These are phyloP conservation scores for Brotula barbata DNA, from an alignment of 2,797 vertebrate species.

Conservation along the genomic window DNA sequence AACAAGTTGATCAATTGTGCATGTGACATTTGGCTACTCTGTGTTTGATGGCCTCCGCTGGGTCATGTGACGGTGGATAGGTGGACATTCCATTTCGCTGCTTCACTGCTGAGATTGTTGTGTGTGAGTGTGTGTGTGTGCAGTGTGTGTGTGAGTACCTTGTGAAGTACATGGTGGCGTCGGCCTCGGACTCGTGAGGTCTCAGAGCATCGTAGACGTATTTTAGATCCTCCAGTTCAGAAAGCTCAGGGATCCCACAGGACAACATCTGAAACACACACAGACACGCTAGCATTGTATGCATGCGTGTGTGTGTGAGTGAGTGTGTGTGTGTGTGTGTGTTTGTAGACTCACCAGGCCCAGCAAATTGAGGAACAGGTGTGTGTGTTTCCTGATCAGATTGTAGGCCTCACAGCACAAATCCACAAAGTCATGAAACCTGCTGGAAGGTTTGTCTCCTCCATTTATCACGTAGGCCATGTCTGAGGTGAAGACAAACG, in stretches of 20 bases:
- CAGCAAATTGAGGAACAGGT: slow-evolving; percentile 83
- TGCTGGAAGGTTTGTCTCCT: slow-evolving; percentile 82
- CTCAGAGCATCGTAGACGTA: slow-evolving; percentile 87
- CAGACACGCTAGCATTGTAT: no score
- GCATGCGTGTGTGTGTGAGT: neutral
- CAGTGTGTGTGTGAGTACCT: slow-evolving; percentile 73
- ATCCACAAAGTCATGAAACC: slow-evolving; percentile 88
- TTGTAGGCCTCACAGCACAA: slow-evolving; percentile 91
- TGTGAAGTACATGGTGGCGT: slow-evolving; percentile 90
- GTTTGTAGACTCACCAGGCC: slow-evolving; percentile 85
- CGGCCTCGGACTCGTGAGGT: slow-evolving; percentile 84
- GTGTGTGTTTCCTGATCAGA: slow-evolving; percentile 80
- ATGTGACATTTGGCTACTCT: no score
- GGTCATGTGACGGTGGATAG: no score
- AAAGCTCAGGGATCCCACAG: slow-evolving; percentile 86
- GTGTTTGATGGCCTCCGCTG: no score
- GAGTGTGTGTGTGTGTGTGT: slow-evolving; percentile 4
- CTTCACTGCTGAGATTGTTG: no score
- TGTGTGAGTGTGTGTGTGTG: neutral
- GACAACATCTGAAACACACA: slow-evolving; percentile 81
- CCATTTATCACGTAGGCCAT: slow-evolving; percentile 93
- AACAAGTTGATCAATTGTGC: no score
- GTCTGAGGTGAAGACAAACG: slow-evolving; percentile 92
- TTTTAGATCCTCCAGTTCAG: slow-evolving; percentile 80
- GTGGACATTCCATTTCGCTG: no score